These are phyloP conservation scores for Pristiophorus japonicus DNA, from an alignment of 2,113 vertebrate genomes.

Conservation along the genomic window DNA sequence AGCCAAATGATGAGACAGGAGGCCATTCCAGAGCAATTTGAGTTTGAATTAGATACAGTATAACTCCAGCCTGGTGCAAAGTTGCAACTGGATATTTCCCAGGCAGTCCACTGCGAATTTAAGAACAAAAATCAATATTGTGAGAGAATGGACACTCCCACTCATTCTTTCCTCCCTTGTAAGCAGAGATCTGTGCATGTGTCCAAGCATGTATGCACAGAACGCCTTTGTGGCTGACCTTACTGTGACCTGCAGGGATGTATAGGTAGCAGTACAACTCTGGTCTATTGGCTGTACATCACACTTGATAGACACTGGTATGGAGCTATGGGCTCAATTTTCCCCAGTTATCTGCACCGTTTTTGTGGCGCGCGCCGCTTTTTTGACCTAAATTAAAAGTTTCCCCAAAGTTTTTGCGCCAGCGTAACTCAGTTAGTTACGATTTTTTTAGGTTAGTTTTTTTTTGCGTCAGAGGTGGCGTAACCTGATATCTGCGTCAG, in stretches of 20 bases:
- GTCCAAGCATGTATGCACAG: neutral
- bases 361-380: no score
- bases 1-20: neutral
- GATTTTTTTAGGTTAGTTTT: no score
- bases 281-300: neutral
- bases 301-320: neutral
- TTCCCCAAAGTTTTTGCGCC: no score
- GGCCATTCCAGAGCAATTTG: neutral
- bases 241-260: constrained; percentile 5
- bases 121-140: neutral
- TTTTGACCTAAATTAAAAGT: no score
- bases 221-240: constrained; percentile 10
- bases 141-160: neutral
- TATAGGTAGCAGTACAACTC: neutral
- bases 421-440: no score
- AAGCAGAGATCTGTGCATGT: neutral
- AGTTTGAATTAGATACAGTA: neutral
- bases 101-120: neutral
- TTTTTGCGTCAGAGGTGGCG: no score
- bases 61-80: neutral
- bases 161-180: neutral
- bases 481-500: no score
- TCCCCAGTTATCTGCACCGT: no score
- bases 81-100: neutral
- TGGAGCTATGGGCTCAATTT: no score